Evolutionary conservation across 1,140 invertebrate genomes (phyloP), one percentile per base, ranked within the genome.

Genomic region (Trialeurodes vaporariorum): DNA sequence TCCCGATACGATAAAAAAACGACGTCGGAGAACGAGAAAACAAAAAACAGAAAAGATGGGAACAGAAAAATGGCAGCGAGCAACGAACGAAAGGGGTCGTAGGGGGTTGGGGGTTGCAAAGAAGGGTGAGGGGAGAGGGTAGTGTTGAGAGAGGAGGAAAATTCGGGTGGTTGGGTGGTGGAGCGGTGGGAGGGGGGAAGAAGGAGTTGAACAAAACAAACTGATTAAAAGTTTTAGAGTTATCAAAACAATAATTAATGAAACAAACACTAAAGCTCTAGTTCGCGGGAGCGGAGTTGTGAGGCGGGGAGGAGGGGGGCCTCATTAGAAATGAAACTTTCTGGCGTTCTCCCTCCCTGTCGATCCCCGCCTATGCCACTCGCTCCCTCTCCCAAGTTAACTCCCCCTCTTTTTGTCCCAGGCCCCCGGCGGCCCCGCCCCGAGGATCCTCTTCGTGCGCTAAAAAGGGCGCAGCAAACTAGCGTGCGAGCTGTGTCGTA

Each of bases 11-110:
- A 49, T n/a, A 49, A 49, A 49, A 49, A 49, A 49, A 17, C 34
- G 17, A n/a, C n/a, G n/a, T n/a, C n/a, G n/a, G n/a, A n/a, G n/a
- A n/a, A n/a, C n/a, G 34, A 49, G 34, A 17, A 49, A 49, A 49
- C 34, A 49, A 49, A 49, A 17, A 17, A 49, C 5, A 49, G 17
- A 9, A 49, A 49, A 17, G 5, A 17, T 9, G 5, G 34, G 34
- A 17, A 49, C 17, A 17, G 34, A 49, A 49, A 49, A 49, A 49
- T 49, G 34, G 34, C 34, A 49, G 34, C 34, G 34, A 49, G 34
- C 34, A 49, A 17, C 34, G 34, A 49, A 17, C 2, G 63, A 26
- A 64, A 64, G 25, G 63, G 61, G 61, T 62, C 25, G 25, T 62
- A n/a, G n/a, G 34, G 5, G 5, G 34, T 49, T 5, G 34, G 34